Conservation (phyloP, 2,797 vertebrate genomes). For the Lagocephalus sceleratus region DNA sequence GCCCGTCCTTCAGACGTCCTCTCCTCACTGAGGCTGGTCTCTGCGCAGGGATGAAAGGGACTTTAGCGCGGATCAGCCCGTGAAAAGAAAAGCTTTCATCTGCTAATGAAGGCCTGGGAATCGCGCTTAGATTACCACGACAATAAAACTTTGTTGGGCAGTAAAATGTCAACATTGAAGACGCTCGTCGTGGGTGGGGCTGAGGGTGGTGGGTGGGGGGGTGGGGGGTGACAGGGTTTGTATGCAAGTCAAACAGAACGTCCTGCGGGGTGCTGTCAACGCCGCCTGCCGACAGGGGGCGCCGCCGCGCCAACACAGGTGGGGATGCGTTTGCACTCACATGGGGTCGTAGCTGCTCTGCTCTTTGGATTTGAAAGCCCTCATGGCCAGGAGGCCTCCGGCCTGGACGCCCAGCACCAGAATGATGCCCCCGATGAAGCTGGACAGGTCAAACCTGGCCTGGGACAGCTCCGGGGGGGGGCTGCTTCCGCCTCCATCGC, state of each 20-base stretch:
- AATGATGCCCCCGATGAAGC: conserved; percentile 89
- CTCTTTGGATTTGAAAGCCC: conserved; percentile 90
- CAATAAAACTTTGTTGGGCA: too few relatives aligned
- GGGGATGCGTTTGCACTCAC: conserved; percentile 80
- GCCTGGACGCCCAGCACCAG: conserved; percentile 87
- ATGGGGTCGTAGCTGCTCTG: conserved; percentile 91
- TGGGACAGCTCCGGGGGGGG: conserved; percentile 67
- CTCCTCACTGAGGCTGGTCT: conserved; percentile 68
- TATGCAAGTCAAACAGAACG: conserved; percentile 1
- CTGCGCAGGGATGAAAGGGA: conserved; percentile 44
- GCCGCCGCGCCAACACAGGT: conserved; percentile 25
- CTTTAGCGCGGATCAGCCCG: not conserved
- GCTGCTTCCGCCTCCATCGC: conserved; percentile 35
- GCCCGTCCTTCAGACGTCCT: conserved; percentile 34
- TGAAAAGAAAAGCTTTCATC: too few relatives aligned
- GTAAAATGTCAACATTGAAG: too few relatives aligned
- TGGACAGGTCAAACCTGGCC: conserved; percentile 86
- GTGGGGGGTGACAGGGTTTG: conserved; percentile 5
- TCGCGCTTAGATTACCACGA: too few relatives aligned
- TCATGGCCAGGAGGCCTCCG: conserved; percentile 82
- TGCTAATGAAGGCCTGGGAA: too few relatives aligned
- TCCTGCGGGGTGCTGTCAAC: conserved; percentile 2
- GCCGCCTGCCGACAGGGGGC: conserved; percentile 47
- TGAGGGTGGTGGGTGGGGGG: too few relatives aligned
- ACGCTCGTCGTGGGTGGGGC: too few relatives aligned